A percentile compares a stretch with the other conserved stretches of the same genome.
phyloP scores from a whole-genome alignment of 2,888 invertebrate species.

The Nysson spinosus region DNA sequence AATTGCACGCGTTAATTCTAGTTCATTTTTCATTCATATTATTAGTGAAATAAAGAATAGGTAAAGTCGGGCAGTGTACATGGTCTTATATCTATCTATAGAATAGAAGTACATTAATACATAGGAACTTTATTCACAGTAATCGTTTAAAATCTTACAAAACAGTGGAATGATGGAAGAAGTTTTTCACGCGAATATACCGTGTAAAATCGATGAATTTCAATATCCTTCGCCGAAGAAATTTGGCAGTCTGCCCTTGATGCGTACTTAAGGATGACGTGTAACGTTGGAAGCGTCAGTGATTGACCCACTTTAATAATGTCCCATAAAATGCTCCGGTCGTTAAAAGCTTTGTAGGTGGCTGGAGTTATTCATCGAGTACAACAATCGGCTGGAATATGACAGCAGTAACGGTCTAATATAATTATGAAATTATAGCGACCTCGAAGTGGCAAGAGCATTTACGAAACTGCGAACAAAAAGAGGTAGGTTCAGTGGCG shows the following conservation, averaged over 20 bases:
- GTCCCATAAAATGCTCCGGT: constrained; percentile 28
- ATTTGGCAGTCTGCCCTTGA: constrained; percentile 42
- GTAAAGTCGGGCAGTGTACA: too few relatives aligned
- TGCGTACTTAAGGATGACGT: constrained; percentile 32
- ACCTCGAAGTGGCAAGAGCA: constrained; percentile 21
- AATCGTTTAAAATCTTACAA: too few relatives aligned
- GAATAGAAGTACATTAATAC: too few relatives aligned
- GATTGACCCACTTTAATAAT: constrained; percentile 54
- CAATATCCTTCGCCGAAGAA: constrained; percentile 24
- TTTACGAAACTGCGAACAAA: constrained; percentile 11
- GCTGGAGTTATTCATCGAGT: constrained; percentile 31
- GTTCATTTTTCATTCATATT: too few relatives aligned
- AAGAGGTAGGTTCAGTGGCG: constrained; percentile 14
- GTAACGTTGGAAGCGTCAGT: constrained; percentile 34
- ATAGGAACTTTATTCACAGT: too few relatives aligned
- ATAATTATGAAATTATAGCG: constrained; percentile 48
- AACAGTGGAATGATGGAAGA: too few relatives aligned
- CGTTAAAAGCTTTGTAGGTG: constrained; percentile 40
- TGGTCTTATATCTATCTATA: too few relatives aligned
- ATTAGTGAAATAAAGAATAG: too few relatives aligned
- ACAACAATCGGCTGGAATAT: constrained; percentile 24
- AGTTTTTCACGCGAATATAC: too few relatives aligned
- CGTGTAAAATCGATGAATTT: too few relatives aligned
- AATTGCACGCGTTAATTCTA: too few relatives aligned
- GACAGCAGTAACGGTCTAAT: constrained; percentile 20